Evolutionary conservation across 2,888 invertebrate species (phyloP).

Genomic region (Neoitamus cyanurus): DNA sequence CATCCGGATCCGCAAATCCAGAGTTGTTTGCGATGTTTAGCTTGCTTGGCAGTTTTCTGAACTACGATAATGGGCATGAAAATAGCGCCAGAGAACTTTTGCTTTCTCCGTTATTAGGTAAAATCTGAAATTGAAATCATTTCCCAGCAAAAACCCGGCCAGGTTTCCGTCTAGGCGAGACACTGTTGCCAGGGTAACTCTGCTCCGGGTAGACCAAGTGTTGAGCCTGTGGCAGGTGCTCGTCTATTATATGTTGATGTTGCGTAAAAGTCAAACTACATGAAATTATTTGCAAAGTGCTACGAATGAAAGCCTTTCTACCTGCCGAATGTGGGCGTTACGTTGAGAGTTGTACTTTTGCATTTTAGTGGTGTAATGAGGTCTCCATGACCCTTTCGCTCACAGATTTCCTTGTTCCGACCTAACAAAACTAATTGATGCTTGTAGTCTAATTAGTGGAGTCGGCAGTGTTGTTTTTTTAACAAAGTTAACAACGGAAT

Average conservation of each 20-base stretch:
- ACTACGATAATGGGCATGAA: conserved; percentile 26
- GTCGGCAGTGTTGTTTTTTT: neutral
- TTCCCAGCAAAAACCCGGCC: neutral
- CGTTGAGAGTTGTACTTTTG: neutral
- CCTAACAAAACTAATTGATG: neutral
- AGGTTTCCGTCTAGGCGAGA: neutral
- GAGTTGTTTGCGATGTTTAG: neutral
- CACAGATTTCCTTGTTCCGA: too few species aligned
- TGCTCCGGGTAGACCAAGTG: neutral
- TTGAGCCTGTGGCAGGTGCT: neutral
- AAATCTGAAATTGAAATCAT: conserved; percentile 15
- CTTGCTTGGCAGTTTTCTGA: conserved; percentile 14
- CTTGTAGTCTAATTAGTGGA: neutral
- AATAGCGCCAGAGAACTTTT: conserved; percentile 33
- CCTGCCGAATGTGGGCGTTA: neutral
- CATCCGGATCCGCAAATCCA: neutral
- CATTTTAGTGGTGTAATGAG: neutral
- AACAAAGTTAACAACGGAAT: too few species aligned
- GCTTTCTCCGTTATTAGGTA: neutral
- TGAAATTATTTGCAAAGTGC: neutral
- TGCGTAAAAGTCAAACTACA: neutral
- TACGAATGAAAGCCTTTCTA: neutral
- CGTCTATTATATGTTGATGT: neutral
- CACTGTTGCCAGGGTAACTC: neutral
- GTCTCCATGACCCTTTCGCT: neutral